Evolutionary conservation across 2,113 vertebrate species (phyloP).

Genomic region (Poeciliopsis occidentalis): DNA sequence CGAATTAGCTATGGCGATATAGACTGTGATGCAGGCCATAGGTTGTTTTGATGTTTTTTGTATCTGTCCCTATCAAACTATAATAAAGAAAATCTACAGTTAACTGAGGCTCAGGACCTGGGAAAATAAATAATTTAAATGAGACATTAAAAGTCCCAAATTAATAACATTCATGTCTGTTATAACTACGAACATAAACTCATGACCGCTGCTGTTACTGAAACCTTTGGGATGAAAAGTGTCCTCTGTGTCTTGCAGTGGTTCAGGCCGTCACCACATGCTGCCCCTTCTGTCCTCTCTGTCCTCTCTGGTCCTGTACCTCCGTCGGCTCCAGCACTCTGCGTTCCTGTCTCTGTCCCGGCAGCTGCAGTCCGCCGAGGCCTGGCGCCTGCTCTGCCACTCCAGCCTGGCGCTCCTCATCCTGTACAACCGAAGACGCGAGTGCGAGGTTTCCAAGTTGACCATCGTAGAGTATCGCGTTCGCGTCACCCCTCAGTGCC

Average conservation of each 20-base stretch:
- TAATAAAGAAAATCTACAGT: not conserved
- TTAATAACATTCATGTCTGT: not conserved
- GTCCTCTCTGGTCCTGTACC: slow-evolving; percentile 80
- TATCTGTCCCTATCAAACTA: not conserved
- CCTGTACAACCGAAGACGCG: slow-evolving; percentile 81
- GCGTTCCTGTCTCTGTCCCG: slow-evolving; percentile 79
- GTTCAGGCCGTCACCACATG: slow-evolving; percentile 77
- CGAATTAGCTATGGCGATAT: no score
- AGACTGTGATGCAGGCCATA: no score
- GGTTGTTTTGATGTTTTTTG: not conserved
- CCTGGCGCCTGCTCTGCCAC: slow-evolving; percentile 83
- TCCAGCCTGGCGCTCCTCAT: slow-evolving; percentile 83
- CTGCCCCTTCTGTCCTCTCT: slow-evolving; percentile 81
- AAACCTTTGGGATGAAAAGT: not conserved
- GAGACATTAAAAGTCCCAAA: not conserved
- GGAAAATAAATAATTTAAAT: not conserved
- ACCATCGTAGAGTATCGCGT: slow-evolving; percentile 73
- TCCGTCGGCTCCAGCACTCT: slow-evolving; percentile 80
- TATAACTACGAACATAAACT: not conserved
- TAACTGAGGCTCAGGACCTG: not conserved
- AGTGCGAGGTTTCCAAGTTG: slow-evolving; percentile 83
- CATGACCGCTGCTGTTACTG: not conserved
- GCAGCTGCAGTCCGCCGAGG: slow-evolving; percentile 77
- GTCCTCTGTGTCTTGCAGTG: slow-evolving; percentile 13
- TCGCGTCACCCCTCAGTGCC: slow-evolving; percentile 73